Evolutionary conservation across 2,888 invertebrate species (phyloP).

Genomic region (Sarcophaga caerulescens): DNA sequence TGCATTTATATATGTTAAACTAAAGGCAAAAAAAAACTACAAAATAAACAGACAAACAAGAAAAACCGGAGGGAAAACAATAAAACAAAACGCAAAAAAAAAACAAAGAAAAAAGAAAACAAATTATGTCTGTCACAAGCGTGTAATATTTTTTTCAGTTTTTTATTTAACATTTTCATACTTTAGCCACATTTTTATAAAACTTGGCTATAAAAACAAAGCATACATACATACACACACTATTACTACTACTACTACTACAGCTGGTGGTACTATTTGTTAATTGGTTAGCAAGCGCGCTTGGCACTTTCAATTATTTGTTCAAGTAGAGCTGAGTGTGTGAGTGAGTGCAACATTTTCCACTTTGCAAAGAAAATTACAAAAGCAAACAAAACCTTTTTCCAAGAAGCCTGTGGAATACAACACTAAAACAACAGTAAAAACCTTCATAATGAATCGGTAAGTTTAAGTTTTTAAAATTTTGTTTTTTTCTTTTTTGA

Average conservation of each 20-base stretch:
- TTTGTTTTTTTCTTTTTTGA: conserved; percentile 5
- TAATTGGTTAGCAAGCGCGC: neutral
- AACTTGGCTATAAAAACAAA: conserved; percentile 20
- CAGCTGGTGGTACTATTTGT: neutral
- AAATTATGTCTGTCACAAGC: conserved; percentile 27
- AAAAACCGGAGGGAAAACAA: neutral
- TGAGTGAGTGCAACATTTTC: neutral
- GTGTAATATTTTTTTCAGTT: conserved; percentile 46
- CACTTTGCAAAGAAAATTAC: neutral
- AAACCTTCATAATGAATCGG: conserved; percentile 57
- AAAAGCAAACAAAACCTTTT: conserved; percentile 7
- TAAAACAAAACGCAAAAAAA: conserved; percentile 15
- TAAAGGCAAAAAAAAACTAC: conserved; percentile 34
- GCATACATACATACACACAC: neutral
- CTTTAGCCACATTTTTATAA: conserved; percentile 42
- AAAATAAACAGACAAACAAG: conserved; percentile 13
- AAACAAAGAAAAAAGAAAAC: conserved; percentile 16
- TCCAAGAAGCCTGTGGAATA: conserved; percentile 21
- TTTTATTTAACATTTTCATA: neutral
- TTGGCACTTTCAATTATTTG: neutral
- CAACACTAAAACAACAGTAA: conserved; percentile 4
- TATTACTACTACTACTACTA: neutral
- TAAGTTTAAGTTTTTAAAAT: conserved; percentile 33
- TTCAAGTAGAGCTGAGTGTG: neutral
- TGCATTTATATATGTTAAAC: conserved; percentile 49